Evolutionary conservation across 2,113 vertebrate genomes (phyloP).

Genomic region (Callorhinus ursinus): DNA sequence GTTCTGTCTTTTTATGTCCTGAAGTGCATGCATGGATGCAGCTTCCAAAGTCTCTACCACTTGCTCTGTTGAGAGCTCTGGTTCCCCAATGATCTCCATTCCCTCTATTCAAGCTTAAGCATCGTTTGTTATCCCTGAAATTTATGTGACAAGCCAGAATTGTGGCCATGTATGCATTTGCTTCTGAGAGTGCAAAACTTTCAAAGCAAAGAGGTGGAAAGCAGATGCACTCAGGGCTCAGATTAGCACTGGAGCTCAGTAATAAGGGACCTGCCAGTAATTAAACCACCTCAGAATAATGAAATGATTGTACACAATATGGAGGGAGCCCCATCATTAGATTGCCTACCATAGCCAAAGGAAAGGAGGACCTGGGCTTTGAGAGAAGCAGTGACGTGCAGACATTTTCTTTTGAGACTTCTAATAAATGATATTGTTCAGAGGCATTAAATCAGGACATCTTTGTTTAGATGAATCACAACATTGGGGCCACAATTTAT

Average conservation of each 20-base stretch:
- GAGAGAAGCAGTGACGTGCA: neutral
- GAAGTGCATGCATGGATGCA: neutral
- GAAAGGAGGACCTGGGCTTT: constrained; percentile 35
- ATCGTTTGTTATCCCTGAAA: constrained; percentile 64
- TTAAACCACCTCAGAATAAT: constrained; percentile 81
- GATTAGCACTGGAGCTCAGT: constrained; percentile 73
- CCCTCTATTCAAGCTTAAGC: constrained; percentile 37
- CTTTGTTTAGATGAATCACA: neutral
- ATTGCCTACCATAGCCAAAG: neutral
- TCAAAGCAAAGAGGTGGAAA: constrained; percentile 67
- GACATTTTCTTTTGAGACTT: constrained; percentile 28
- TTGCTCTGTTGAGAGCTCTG: neutral
- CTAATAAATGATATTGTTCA: constrained; percentile 11
- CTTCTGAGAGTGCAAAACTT: constrained; percentile 74
- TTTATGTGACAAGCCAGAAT: constrained; percentile 76
- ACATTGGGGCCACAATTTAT: neutral
- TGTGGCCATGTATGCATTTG: constrained; percentile 70
- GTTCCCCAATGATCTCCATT: neutral
- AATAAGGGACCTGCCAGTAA: constrained; percentile 79
- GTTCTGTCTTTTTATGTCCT: neutral
- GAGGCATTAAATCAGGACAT: neutral
- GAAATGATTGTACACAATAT: constrained; percentile 60
- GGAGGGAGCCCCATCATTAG: neutral
- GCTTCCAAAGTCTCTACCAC: constrained; percentile 42
- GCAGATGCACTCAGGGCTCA: constrained; percentile 78